These are phyloP conservation scores for Fregata magnificens DNA, from an alignment of 2,113 vertebrate species.

Conservation along the genomic window DNA sequence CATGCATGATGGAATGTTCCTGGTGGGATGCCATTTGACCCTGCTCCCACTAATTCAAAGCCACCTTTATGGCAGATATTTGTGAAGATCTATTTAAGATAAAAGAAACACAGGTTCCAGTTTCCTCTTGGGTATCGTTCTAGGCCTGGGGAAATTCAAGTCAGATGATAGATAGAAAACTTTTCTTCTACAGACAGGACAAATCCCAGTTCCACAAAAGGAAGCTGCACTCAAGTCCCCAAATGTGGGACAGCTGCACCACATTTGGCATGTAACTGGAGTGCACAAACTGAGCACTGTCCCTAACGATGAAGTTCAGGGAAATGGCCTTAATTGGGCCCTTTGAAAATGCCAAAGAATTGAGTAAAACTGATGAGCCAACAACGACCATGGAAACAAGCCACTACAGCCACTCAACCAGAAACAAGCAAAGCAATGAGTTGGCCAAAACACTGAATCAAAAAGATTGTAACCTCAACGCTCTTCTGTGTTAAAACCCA, in stretches of 20 bases:
- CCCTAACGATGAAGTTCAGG: slow-evolving; percentile 10
- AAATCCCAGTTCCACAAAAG: not conserved
- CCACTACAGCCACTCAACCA: not conserved
- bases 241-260: not conserved
- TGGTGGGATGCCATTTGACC: fast-evolving
- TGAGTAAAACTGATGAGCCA: not conserved
- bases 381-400: not conserved
- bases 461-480: not conserved
- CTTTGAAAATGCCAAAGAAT: slow-evolving; percentile 8
- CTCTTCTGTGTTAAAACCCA: not conserved
- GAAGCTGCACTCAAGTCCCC: not conserved
- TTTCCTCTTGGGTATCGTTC: not conserved
- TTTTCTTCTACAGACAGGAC: not conserved
- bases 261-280: not conserved
- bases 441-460: not conserved
- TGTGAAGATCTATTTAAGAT: not conserved
- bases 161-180: not conserved
- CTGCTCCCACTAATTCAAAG: not conserved
- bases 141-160: not conserved
- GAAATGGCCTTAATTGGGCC: slow-evolving; percentile 39
- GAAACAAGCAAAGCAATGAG: not conserved
- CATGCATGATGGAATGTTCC: not conserved
- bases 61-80: not conserved
- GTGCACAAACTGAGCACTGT: not conserved
- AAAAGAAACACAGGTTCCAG: not conserved